These are phyloP conservation scores for Alloscopus bannaensis DNA, from an alignment of 2,888 invertebrate genomes.

Conservation along the genomic window DNA sequence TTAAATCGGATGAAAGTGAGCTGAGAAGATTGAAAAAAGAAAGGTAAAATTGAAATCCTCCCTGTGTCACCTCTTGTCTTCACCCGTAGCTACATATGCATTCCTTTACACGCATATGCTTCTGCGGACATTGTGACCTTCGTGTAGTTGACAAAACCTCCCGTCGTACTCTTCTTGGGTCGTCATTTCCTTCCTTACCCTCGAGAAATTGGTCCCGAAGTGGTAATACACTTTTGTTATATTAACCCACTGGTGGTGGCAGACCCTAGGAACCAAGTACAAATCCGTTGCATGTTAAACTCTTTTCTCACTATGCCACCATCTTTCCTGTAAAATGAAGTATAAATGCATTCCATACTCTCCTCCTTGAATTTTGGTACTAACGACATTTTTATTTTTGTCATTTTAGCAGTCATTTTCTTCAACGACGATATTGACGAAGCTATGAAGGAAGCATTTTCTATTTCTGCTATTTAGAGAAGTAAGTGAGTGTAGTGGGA, in stretches of 20 bases:
- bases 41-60: constrained; percentile 53
- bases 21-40: constrained; percentile 56
- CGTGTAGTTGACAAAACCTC: constrained; percentile 17
- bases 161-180: constrained; percentile 20
- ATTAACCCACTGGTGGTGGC: constrained; percentile 58
- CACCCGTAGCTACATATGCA: constrained; percentile 5
- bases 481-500: constrained; percentile 32
- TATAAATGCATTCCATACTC: not conserved
- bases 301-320: no score
- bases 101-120: constrained; percentile 24
- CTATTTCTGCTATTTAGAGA: constrained; percentile 21
- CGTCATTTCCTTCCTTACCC: constrained; percentile 52
- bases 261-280: constrained; percentile 23
- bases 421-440: constrained; percentile 33
- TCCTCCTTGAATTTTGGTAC: not conserved
- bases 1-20: constrained; percentile 57
- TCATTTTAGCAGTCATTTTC: constrained; percentile 37
- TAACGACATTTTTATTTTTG: constrained; percentile 15
- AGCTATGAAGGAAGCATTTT: constrained; percentile 43
- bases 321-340: constrained; percentile 20
- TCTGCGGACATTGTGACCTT: constrained; percentile 19
- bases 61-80: no score
- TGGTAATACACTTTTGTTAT: constrained; percentile 60
- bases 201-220: constrained; percentile 59
- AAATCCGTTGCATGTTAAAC: no score